A percentile compares a stretch with the other conserved stretches of the same genome.
These are phyloP conservation scores for Periophthalmus magnuspinnatus DNA, from an alignment of 2,797 vertebrate species.

Conservation along the genomic window DNA sequence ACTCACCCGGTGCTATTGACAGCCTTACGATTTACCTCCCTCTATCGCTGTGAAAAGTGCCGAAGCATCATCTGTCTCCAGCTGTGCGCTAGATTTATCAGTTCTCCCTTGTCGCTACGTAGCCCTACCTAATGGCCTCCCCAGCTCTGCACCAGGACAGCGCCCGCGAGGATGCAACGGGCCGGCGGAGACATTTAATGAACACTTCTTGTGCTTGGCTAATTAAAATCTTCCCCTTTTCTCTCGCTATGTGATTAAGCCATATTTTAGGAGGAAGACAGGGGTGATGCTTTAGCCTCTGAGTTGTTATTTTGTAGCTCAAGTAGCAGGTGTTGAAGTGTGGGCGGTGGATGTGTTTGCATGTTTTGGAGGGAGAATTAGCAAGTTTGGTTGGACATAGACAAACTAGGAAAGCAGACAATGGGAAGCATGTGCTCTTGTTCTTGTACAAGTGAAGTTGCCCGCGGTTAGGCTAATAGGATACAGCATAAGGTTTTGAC, in stretches of 20 bases:
- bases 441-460: slow-evolving; percentile 36
- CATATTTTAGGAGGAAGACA: slow-evolving; percentile 47
- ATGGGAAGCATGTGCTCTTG: slow-evolving; percentile 33
- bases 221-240: slow-evolving; percentile 68
- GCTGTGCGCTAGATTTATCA: slow-evolving; percentile 42
- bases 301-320: slow-evolving; percentile 41
- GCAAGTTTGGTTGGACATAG: no score
- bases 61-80: slow-evolving; percentile 37
- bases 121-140: slow-evolving; percentile 42
- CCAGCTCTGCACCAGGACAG: slow-evolving; percentile 51
- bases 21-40: slow-evolving; percentile 17
- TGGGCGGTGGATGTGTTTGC: slow-evolving; percentile 27
- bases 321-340: slow-evolving; percentile 27
- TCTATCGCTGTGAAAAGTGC: slow-evolving; percentile 18
- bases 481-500: slow-evolving; percentile 63
- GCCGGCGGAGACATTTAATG: slow-evolving; percentile 64
- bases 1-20: slow-evolving; percentile 5
- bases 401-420: slow-evolving; percentile 10
- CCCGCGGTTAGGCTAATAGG: slow-evolving; percentile 70
- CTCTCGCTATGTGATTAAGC: slow-evolving; percentile 57
- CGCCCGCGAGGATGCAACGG: slow-evolving; percentile 53
- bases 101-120: slow-evolving; percentile 32
- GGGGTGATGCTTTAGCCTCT: slow-evolving; percentile 29
- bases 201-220: slow-evolving; percentile 59
- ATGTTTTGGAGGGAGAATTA: slow-evolving; percentile 3